A percentile compares a stretch with the other conserved stretches of the same genome.
Evolutionary conservation across 2,797 vertebrate species (phyloP).

Genomic region (Pangasius sanitwongsei): DNA sequence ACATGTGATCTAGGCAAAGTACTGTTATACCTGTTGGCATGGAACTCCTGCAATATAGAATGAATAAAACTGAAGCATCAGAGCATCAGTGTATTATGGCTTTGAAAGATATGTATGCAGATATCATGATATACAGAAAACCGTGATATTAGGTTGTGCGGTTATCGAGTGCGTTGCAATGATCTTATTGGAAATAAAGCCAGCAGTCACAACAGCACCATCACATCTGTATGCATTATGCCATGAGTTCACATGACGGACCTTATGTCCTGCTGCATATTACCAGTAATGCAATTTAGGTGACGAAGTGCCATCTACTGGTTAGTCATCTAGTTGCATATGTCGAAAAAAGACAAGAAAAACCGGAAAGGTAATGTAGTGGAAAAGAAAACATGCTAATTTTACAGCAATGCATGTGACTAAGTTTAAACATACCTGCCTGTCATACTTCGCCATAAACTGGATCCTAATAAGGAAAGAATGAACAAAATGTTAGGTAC

Average conservation of each 20-base stretch:
- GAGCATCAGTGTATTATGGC: background rate
- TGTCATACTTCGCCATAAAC: slow-evolving; percentile 83
- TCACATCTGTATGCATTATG: background rate
- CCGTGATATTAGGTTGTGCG: background rate
- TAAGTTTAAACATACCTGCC: slow-evolving; percentile 78
- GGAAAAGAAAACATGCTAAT: background rate
- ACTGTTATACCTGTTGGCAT: background rate
- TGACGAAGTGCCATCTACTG: slow-evolving; percentile 40
- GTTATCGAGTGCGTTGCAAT: background rate
- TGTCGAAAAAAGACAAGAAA: background rate
- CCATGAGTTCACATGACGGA: slow-evolving; percentile 39
- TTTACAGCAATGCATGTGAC: background rate
- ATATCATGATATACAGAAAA: background rate
- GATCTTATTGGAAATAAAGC: background rate
- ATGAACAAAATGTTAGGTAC: slow-evolving; percentile 25
- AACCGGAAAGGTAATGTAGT: background rate
- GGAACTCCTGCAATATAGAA: background rate
- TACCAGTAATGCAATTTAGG: slow-evolving; percentile 10
- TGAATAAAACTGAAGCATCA: background rate
- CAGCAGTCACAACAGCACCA: background rate
- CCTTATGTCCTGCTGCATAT: background rate
- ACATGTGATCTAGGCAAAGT: background rate
- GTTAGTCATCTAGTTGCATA: slow-evolving; percentile 18
- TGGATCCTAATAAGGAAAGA: slow-evolving; percentile 75
- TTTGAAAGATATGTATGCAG: background rate